Evolutionary conservation across 2,888 invertebrate genomes (phyloP), one percentile per base, ranked within the genome.

Genomic region (Abrostola triplasia): DNA sequence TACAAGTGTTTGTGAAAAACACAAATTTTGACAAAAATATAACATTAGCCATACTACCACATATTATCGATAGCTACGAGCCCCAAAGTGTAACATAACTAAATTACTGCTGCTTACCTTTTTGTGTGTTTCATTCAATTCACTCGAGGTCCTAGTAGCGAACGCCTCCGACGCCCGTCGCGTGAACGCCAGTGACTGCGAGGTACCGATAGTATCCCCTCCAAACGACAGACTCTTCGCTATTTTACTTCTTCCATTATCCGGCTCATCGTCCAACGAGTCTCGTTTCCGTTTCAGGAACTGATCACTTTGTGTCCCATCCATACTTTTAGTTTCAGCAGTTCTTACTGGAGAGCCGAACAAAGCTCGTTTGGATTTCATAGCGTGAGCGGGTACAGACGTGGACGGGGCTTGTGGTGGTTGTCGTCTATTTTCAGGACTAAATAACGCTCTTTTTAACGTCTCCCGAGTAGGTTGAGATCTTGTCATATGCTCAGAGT

Each of bases 361-460:
- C 0, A 97, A 84, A 0, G 96, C 96, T 6, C 97, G 92, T 79
- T 96, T 97, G 0, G 97, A 96, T 72, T 92, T 95, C 85, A 96
- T 95, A 6, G 95, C 80, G 81, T 95, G 83, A 80, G 92, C 59
- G 75, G 95, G 82, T 82, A 95, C 84, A 59, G 92, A 90, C 68
- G 94, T 59, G 81, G 93, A 84, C 75, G 95, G 62, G 62, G 88
- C 61, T 60, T 74, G 56, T 5, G 89, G 86, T 6, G 87, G 55
- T 40, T 88, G 58, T 80, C 91, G 83, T 78, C 88, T 89, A 67
- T 93, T 95, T 73, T 95, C 95, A 1, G 97, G 97, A 84, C 97
- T 97, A 79, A 97, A 97, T 1, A 97, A 87, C 0, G 97, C 97
- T 61, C 97, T 93, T 77, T 97, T 97, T 5, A 86, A 73, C 0